These are phyloP conservation scores for Mus minutoides DNA, from an alignment of 2,797 vertebrate genomes.

Conservation along the genomic window DNA sequence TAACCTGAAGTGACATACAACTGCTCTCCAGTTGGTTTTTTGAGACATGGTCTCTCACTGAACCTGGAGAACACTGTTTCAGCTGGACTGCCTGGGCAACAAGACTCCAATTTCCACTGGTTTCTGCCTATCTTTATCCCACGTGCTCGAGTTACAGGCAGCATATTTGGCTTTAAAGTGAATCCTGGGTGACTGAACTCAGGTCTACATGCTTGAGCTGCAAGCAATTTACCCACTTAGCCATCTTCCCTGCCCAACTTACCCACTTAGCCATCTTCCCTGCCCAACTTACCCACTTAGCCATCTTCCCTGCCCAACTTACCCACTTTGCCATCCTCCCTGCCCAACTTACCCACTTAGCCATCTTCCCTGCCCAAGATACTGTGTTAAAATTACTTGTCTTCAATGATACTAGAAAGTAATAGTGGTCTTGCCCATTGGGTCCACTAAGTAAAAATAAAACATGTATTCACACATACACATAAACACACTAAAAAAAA, in stretches of 20 bases:
- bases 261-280: background rate
- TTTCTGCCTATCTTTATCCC: background rate
- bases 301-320: background rate
- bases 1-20: background rate
- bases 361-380: background rate
- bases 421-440: background rate
- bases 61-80: background rate
- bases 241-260: background rate
- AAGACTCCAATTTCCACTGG: background rate
- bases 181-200: background rate
- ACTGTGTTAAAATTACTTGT: background rate
- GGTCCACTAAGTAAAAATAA: background rate
- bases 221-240: background rate
- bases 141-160: background rate
- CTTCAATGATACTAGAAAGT: slow-evolving; percentile 22
- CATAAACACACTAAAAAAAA: background rate
- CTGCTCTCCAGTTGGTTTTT: background rate
- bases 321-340: too few species aligned
- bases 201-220: background rate
- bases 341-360: too few species aligned
- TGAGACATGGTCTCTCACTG: background rate
- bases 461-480: background rate
- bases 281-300: too few species aligned
- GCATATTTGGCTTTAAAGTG: too few species aligned
- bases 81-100: background rate